Percentiles rank a stretch among this genome's conserved stretches.
Conservation (phyloP, 2,797 vertebrate species). For the Borostomias antarcticus region DNA sequence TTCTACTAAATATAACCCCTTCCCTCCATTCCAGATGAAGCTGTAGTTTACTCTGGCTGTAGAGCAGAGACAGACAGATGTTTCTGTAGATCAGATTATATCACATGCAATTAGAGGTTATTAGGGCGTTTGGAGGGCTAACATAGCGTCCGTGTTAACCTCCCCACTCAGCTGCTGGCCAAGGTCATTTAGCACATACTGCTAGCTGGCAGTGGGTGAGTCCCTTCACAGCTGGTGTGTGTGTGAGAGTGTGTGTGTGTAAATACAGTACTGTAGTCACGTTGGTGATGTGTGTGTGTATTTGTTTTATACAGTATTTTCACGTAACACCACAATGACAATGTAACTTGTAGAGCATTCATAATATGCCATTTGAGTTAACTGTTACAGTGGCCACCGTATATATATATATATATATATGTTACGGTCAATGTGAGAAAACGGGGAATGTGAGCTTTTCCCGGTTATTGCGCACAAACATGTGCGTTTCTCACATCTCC, state of each 20-base stretch:
- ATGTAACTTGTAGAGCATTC: too few relatives aligned
- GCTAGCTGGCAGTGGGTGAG: conserved; percentile 24
- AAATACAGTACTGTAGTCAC: too few relatives aligned
- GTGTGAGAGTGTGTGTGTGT: conserved; percentile 29
- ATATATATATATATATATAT: too few relatives aligned
- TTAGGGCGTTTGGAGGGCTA: conserved; percentile 37
- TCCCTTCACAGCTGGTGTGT: conserved; percentile 42
- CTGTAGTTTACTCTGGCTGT: conserved; percentile 29
- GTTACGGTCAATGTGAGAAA: too few relatives aligned
- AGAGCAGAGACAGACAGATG: conserved; percentile 34
- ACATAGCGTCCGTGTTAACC: conserved; percentile 23
- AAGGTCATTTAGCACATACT: conserved; percentile 30
- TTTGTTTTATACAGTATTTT: too few relatives aligned
- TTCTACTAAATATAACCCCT: conserved; percentile 39
- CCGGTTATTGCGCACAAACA: too few relatives aligned
- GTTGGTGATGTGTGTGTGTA: conserved; percentile 18
- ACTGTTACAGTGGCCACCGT: too few relatives aligned
- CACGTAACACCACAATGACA: too few relatives aligned
- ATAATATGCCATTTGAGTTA: too few relatives aligned
- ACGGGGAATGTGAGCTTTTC: too few relatives aligned
- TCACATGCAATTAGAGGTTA: conserved; percentile 43
- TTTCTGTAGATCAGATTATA: conserved; percentile 38
- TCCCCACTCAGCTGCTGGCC: conserved; percentile 18
- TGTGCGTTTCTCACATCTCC: too few relatives aligned
- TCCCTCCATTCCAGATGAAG: conserved; percentile 14